Conservation (phyloP, 2,113 vertebrate species). For the Ammospiza nelsoni region DNA sequence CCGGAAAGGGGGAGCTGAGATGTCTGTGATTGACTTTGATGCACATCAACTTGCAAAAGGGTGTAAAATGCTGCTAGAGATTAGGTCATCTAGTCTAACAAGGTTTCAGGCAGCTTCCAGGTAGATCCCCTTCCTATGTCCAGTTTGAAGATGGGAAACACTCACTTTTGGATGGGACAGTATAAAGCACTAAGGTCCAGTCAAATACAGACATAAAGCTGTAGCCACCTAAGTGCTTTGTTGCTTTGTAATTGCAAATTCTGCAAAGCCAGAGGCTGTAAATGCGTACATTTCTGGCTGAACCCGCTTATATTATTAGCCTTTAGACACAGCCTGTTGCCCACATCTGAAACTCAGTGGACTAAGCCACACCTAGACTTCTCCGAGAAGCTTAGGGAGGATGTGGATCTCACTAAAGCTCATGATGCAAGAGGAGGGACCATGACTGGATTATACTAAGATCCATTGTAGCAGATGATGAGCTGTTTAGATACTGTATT, state of each 20-base stretch:
- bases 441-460: too few species aligned
- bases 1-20: not conserved
- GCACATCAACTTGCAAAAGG: not conserved
- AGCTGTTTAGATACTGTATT: not conserved
- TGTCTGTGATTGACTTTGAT: not conserved
- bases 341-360: not conserved
- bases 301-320: not conserved
- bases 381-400: not conserved
- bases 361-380: not conserved
- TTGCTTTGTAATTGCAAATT: not conserved
- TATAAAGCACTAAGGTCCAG: not conserved
- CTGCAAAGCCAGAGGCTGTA: not conserved
- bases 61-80: not conserved
- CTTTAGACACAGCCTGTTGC: not conserved
- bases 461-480: not conserved
- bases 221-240: not conserved
- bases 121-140: not conserved
- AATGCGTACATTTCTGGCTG: not conserved
- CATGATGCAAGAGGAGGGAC: not conserved
- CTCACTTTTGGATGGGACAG: not conserved
- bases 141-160: not conserved
- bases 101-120: not conserved
- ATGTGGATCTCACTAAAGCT: not conserved
- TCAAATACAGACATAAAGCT: not conserved
- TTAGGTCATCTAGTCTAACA: not conserved